Conservation (phyloP, 2,113 vertebrate species). For the Furnarius figulus region DNA sequence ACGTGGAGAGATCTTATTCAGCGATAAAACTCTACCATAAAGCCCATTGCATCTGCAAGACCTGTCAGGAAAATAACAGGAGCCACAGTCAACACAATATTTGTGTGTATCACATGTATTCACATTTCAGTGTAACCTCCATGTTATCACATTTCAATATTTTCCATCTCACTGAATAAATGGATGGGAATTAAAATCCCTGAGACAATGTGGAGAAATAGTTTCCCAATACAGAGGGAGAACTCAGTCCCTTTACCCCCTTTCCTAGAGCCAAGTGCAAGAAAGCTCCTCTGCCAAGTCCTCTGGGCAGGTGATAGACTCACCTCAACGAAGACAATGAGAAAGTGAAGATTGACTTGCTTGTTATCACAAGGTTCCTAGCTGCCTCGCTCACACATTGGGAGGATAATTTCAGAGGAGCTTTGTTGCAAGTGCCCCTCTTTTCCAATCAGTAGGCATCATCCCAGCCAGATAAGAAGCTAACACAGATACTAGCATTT, state of each 20-base stretch:
- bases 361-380: conserved; percentile 18
- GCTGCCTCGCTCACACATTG: neutral
- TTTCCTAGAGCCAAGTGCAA: neutral
- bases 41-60: neutral
- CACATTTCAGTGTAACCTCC: neutral
- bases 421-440: neutral
- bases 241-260: neutral
- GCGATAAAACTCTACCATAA: neutral
- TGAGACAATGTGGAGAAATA: neutral
- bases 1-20: neutral
- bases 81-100: neutral
- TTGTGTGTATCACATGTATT: accelerated
- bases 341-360: conserved; percentile 45
- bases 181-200: neutral
- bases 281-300: conserved; percentile 2
- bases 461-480: neutral
- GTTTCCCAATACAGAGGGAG: neutral
- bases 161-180: neutral
- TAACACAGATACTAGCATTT: neutral
- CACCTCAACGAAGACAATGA: neutral
- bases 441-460: conserved; percentile 38
- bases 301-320: neutral
- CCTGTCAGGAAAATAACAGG: neutral
- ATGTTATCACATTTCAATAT: neutral
- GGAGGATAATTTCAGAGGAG: conserved; percentile 34